These are phyloP conservation scores for Percina caprodes DNA, from an alignment of 2,113 vertebrate genomes.

Conservation along the genomic window DNA sequence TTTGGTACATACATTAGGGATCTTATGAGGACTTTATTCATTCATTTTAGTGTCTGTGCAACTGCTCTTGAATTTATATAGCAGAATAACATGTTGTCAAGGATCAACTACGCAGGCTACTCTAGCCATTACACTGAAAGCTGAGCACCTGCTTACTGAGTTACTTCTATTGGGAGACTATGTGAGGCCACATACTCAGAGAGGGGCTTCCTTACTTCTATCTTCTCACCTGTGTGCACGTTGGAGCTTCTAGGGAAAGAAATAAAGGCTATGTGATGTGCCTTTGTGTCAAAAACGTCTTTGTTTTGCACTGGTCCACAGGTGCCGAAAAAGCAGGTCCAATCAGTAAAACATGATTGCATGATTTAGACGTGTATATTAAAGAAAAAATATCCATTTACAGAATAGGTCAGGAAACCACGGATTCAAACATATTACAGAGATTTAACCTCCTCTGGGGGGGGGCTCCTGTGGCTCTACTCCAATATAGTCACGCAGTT, in stretches of 20 bases:
- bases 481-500: slow-evolving; percentile 40
- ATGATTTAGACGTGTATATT: not conserved
- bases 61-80: not conserved
- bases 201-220: not conserved
- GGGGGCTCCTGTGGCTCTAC: not conserved
- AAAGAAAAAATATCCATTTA: not conserved
- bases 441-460: slow-evolving; percentile 41
- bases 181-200: not conserved
- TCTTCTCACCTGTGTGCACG: not conserved
- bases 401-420: not conserved
- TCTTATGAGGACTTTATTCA: not conserved
- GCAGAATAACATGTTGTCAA: not conserved
- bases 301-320: too few relatives aligned
- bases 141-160: not conserved
- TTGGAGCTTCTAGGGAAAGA: not conserved
- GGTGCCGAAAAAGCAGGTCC: not conserved
- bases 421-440: slow-evolving; percentile 36
- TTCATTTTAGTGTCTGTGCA: slow-evolving; percentile 2
- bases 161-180: slow-evolving; percentile 1
- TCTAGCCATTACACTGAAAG: not conserved
- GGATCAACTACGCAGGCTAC: not conserved
- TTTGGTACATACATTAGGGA: not conserved
- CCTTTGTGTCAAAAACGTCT: not conserved
- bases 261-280: not conserved
- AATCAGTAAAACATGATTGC: not conserved